Evolutionary conservation across 1,140 invertebrate species (phyloP).

Genomic region (Pemphigus obesinymphae): DNA sequence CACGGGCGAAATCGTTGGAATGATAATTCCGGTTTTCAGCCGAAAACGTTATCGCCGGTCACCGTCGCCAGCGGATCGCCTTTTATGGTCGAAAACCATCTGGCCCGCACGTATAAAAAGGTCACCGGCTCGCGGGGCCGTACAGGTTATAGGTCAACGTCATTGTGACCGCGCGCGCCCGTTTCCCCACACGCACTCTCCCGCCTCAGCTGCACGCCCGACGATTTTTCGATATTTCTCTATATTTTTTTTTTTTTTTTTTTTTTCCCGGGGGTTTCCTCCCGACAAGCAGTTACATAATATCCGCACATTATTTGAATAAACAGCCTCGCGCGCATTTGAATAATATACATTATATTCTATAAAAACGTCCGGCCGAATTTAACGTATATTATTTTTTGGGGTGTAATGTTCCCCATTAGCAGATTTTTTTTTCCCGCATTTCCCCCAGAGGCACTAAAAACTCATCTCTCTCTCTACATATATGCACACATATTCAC

Average conservation of each 20-base stretch:
- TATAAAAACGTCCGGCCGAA: slow-evolving; percentile 30
- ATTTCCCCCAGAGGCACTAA: slow-evolving; percentile 4
- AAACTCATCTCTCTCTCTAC: slow-evolving; percentile 20
- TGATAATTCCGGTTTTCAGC: slow-evolving; percentile 23
- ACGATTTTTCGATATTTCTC: background rate
- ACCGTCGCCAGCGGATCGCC: background rate
- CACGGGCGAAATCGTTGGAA: too few species aligned
- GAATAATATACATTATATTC: slow-evolving; percentile 21
- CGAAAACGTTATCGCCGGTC: background rate
- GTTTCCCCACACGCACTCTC: background rate
- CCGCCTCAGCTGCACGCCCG: slow-evolving; percentile 18
- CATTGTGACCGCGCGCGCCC: slow-evolving; percentile 12
- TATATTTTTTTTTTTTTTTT: background rate
- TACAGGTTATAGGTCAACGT: slow-evolving; percentile 39
- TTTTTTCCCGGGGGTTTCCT: slow-evolving; percentile 22
- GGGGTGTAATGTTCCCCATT: slow-evolving; percentile 42
- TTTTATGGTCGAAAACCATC: slow-evolving; percentile 19
- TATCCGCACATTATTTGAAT: slow-evolving; percentile 13
- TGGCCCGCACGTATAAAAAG: background rate
- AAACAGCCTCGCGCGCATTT: slow-evolving; percentile 23
- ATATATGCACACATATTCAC: too few species aligned
- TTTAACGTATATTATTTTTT: slow-evolving; percentile 40
- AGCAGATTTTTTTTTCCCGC: slow-evolving; percentile 13
- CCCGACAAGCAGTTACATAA: background rate
- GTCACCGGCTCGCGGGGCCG: background rate